Evolutionary conservation across 2,888 invertebrate species (phyloP).

Genomic region (Anthoptus insignis): DNA sequence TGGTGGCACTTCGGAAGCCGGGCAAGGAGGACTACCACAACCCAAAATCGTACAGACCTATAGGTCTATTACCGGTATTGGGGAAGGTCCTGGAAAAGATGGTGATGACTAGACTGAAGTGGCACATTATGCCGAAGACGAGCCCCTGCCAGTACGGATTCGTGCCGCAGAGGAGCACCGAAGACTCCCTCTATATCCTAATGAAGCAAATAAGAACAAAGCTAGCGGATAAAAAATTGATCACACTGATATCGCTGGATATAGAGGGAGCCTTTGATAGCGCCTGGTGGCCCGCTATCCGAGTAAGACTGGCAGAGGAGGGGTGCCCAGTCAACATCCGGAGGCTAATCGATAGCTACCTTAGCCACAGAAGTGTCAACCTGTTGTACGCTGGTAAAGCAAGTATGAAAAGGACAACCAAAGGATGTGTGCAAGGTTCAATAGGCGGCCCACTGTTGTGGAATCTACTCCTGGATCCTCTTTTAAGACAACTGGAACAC

Average conservation of each 20-base stretch:
- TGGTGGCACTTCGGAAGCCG: slow-evolving; percentile 24
- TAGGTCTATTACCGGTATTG: slow-evolving; percentile 39
- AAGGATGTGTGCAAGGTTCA: not conserved
- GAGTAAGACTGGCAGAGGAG: not conserved
- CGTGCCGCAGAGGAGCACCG: slow-evolving; percentile 35
- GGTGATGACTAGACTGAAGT: slow-evolving; percentile 10
- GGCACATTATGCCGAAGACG: no score
- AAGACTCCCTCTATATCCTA: slow-evolving; percentile 8
- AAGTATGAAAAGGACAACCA: no score
- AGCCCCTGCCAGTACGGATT: slow-evolving; percentile 1
- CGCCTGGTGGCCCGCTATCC: slow-evolving; percentile 48
- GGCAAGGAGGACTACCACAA: slow-evolving; percentile 20
- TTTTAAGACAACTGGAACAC: no score
- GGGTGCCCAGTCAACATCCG: no score
- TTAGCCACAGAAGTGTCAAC: no score
- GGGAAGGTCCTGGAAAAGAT: slow-evolving; percentile 39
- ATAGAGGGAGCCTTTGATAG: slow-evolving; percentile 47
- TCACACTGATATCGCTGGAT: slow-evolving; percentile 21
- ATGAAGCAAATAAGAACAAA: slow-evolving; percentile 11
- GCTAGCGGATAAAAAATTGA: no score
- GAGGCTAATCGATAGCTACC: no score
- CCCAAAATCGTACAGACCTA: slow-evolving; percentile 35
- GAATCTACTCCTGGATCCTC: no score
- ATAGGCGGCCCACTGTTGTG: not conserved
- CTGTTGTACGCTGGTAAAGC: no score